Conservation (phyloP, 2,888 invertebrate species). For the Cotesia congregata region DNA sequence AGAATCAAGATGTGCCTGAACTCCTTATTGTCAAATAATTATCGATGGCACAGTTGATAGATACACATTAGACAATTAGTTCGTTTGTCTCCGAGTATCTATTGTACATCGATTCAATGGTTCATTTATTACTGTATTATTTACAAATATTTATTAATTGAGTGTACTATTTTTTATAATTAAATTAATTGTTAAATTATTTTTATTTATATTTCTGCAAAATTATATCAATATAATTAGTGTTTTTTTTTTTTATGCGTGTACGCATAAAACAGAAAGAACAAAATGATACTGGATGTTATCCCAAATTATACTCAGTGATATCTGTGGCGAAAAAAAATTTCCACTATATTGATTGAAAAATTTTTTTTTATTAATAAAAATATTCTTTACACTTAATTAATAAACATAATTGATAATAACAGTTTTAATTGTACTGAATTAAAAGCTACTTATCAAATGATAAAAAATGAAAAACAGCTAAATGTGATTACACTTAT, state of each 20-base stretch:
- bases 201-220: too few species aligned
- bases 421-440: neutral
- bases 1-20: conserved; percentile 43
- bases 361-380: neutral
- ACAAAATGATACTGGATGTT: too few species aligned
- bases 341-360: too few species aligned
- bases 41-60: conserved; percentile 25
- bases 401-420: conserved; percentile 1
- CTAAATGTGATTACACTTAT: conserved; percentile 42
- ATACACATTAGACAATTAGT: conserved; percentile 23
- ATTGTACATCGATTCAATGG: conserved; percentile 20
- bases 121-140: neutral
- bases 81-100: neutral
- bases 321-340: too few species aligned
- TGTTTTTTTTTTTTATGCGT: too few species aligned
- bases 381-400: neutral
- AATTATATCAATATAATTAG: too few species aligned
- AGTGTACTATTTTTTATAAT: neutral
- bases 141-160: neutral
- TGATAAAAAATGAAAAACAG: conserved; percentile 31
- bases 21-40: conserved; percentile 37
- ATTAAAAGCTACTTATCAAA: neutral
- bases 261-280: too few species aligned
- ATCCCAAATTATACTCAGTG: too few species aligned
- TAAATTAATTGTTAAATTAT: too few species aligned